Percentiles rank a stretch among this genome's conserved stretches.
Evolutionary conservation across 1,140 invertebrate species (phyloP).

Genomic region (Drosophila lacteicornis): DNA sequence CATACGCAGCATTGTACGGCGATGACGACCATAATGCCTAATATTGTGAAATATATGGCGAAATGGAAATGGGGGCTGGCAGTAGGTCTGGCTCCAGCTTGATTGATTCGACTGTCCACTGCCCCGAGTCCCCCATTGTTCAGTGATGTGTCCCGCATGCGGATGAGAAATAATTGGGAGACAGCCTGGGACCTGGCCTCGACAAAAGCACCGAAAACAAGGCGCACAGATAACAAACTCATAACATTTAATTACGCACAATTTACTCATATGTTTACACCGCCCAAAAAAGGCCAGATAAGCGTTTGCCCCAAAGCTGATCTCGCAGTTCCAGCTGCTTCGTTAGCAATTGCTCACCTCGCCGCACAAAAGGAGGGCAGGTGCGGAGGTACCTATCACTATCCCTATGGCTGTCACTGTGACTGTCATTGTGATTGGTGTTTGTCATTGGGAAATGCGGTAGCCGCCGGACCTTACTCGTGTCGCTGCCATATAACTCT

Average conservation of each 20-base stretch:
- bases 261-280: slow-evolving; percentile 77
- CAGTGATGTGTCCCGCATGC: slow-evolving; percentile 23
- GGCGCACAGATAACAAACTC: slow-evolving; percentile 71
- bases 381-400: slow-evolving; percentile 14
- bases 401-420: slow-evolving; percentile 21
- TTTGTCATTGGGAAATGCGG: slow-evolving; percentile 35
- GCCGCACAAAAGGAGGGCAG: slow-evolving; percentile 13
- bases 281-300: slow-evolving; percentile 35
- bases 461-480: slow-evolving; percentile 49
- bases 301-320: slow-evolving; percentile 30
- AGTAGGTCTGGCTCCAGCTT: slow-evolving; percentile 19
- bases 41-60: slow-evolving; percentile 49
- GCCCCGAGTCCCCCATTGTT: too few species aligned
- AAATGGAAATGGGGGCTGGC: slow-evolving; percentile 6
- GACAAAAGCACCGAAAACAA: slow-evolving; percentile 42
- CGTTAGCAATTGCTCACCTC: slow-evolving; percentile 28
- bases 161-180: slow-evolving; percentile 41
- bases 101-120: slow-evolving; percentile 65
- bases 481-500: slow-evolving; percentile 36
- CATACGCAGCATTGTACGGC: slow-evolving; percentile 50
- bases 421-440: slow-evolving; percentile 16
- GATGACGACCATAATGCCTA: slow-evolving; percentile 26
- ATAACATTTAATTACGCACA: slow-evolving; percentile 81
- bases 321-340: slow-evolving; percentile 34
- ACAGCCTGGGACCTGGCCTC: slow-evolving; percentile 34